Evolutionary conservation across 2,797 vertebrate genomes (phyloP).

Genomic region (Sebastes aleutianus): DNA sequence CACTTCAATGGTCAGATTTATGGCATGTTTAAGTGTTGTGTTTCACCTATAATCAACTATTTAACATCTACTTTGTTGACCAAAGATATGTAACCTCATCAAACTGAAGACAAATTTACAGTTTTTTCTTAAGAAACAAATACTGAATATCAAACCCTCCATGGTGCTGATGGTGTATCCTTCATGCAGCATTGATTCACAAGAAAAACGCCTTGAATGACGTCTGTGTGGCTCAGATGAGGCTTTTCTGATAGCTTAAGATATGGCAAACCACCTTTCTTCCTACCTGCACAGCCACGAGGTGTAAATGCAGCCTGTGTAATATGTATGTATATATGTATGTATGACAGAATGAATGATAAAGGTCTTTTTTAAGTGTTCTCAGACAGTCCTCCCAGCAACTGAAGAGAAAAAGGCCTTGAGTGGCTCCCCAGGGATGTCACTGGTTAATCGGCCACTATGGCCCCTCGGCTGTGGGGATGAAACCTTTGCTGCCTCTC

Average conservation of each 20-base stretch:
- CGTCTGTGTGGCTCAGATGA: background rate
- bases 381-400: constrained; percentile 25
- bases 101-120: constrained; percentile 3
- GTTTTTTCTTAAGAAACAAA: background rate
- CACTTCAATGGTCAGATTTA: constrained; percentile 38
- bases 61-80: constrained; percentile 50
- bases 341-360: constrained; percentile 52
- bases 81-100: constrained; percentile 53
- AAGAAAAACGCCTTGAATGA: background rate
- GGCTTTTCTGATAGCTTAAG: background rate
- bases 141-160: background rate
- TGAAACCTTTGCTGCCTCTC: constrained; percentile 35
- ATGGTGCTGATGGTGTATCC: background rate
- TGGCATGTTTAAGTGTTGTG: too few relatives aligned
- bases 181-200: background rate
- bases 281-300: background rate
- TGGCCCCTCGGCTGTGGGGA: constrained; percentile 41
- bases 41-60: constrained; percentile 33
- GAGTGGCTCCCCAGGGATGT: constrained; percentile 40
- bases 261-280: background rate
- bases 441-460: constrained; percentile 42
- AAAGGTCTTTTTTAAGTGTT: constrained; percentile 18
- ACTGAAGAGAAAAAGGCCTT: constrained; percentile 44
- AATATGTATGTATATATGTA: constrained; percentile 54
- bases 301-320: constrained; percentile 41